A percentile compares a stretch with the other conserved stretches of the same genome.
phyloP scores from a whole-genome alignment of 2,888 invertebrate genomes.

The Keiferia lycopersicella region DNA sequence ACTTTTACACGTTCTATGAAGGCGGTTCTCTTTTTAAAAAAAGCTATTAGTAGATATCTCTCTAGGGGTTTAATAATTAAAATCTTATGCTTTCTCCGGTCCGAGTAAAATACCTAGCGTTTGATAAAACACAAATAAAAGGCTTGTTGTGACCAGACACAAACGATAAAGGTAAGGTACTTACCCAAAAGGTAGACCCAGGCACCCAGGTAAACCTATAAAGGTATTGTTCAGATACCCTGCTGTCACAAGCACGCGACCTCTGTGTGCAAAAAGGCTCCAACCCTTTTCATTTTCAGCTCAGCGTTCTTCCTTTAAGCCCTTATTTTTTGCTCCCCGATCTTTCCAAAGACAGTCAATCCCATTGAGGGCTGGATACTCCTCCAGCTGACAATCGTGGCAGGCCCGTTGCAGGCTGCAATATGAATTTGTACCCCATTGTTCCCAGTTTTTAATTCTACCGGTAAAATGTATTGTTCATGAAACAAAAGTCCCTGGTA shows the following conservation, averaged over 20 bases:
- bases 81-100: no score
- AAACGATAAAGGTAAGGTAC: neutral
- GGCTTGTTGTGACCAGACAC: neutral
- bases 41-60: no score
- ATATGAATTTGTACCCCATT: slow-evolving; percentile 79
- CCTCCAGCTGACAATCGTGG: slow-evolving; percentile 47
- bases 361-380: neutral
- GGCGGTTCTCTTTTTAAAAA: no score
- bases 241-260: neutral
- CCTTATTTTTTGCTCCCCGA: neutral
- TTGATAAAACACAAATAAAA: neutral
- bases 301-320: neutral
- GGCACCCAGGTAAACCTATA: no score
- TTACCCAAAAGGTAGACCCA: no score
- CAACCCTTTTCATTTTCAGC: neutral
- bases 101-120: no score
- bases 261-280: neutral
- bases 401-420: slow-evolving; percentile 56
- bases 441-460: slow-evolving; percentile 78
- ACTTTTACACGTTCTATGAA: no score
- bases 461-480: slow-evolving; percentile 79
- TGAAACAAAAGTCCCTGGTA: slow-evolving; percentile 77
- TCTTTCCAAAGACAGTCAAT: neutral
- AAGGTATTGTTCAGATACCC: neutral
- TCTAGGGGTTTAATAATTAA: no score